Conservation (phyloP, 1,140 invertebrate species). For the Paralvinella palmiformis region DNA sequence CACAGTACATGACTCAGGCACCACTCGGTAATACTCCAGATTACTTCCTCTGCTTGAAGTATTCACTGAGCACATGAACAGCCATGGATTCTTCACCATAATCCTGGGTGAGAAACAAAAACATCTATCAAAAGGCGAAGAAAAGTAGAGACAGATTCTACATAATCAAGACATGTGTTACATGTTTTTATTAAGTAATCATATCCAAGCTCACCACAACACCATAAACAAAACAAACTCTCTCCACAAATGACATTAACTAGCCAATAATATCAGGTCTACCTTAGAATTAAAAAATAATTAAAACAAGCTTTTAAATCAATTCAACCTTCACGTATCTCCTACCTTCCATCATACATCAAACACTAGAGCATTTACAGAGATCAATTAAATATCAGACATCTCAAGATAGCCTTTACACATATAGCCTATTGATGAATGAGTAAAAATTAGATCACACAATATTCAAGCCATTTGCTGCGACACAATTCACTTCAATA, state of each 20-base stretch:
- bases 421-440: too few species aligned
- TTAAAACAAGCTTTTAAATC: too few species aligned
- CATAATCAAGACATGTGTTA: background rate
- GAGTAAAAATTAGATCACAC: too few species aligned
- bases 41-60: slow-evolving; percentile 61
- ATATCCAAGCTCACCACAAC: background rate
- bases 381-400: too few species aligned
- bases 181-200: background rate
- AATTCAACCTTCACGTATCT: too few species aligned
- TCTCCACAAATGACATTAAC: background rate
- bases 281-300: background rate
- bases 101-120: slow-evolving; percentile 62
- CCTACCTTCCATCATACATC: too few species aligned
- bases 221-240: background rate
- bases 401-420: too few species aligned
- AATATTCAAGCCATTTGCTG: too few species aligned
- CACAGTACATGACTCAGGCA: too few species aligned
- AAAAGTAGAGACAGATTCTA: slow-evolving; percentile 30
- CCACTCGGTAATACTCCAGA: too few species aligned
- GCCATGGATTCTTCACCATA: slow-evolving; percentile 93
- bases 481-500: too few species aligned
- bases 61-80: slow-evolving; percentile 84
- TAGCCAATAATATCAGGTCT: background rate
- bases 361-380: too few species aligned
- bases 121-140: slow-evolving; percentile 18